These are phyloP conservation scores for Zoroaster sp. DNA, from an alignment of 53 echinoderm and acorn worm genomes.

Conservation along the genomic window DNA sequence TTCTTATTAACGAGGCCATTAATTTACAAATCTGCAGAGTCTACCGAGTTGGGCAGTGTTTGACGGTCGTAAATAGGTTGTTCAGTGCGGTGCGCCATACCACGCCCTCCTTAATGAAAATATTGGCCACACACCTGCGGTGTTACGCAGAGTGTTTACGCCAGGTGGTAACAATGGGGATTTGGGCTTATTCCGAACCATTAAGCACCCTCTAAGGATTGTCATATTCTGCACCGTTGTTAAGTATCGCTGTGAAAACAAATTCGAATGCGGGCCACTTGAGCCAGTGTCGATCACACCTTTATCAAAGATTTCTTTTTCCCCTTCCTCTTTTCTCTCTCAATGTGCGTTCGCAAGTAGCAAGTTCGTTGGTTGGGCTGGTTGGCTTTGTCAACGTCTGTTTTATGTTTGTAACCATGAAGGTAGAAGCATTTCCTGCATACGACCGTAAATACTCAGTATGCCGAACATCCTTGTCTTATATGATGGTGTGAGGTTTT, in stretches of 20 bases:
- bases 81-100: neutral
- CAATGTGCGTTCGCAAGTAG: neutral
- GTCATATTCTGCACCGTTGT: conserved; percentile 1
- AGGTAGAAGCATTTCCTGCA: neutral
- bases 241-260: conserved; percentile 31
- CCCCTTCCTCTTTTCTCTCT: neutral
- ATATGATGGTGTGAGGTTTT: too few species aligned
- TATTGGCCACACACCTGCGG: conserved; percentile 31
- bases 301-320: conserved; percentile 25
- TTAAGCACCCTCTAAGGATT: conserved; percentile 44
- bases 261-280: conserved; percentile 18
- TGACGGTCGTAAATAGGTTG: neutral
- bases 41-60: neutral
- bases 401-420: neutral
- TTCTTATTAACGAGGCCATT: too few species aligned
- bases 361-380: conserved; percentile 14
- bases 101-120: neutral
- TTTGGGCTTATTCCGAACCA: conserved; percentile 44
- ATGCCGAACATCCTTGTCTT: too few species aligned
- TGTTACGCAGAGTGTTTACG: conserved; percentile 23
- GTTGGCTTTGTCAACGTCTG: neutral
- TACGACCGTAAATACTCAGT: too few species aligned
- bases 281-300: conserved; percentile 38
- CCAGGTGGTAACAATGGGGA: conserved; percentile 8
- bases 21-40: too few species aligned